These are phyloP conservation scores for Alligator mississippiensis DNA, from an alignment of 2,113 vertebrate species.

Conservation along the genomic window DNA sequence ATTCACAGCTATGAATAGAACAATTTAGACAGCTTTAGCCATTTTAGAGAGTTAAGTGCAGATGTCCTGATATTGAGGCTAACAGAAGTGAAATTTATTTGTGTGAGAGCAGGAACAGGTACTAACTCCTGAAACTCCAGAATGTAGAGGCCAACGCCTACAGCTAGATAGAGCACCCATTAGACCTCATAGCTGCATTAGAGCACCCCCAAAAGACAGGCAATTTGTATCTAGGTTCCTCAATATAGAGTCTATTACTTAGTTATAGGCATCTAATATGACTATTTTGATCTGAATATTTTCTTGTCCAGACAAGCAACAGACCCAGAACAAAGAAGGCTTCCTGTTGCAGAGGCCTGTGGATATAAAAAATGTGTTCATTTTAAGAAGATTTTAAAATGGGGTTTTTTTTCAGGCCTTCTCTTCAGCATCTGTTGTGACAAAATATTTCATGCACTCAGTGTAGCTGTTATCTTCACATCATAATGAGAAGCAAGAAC, in stretches of 20 bases:
- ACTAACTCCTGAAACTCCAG: not conserved
- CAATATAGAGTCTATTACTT: not conserved
- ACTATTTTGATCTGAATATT: not conserved
- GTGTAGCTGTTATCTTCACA: not conserved
- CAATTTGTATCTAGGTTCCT: not conserved
- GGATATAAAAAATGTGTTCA: no score
- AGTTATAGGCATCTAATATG: not conserved
- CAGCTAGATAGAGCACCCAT: not conserved
- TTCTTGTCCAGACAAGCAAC: not conserved
- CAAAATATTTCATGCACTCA: not conserved
- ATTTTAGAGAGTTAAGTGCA: not conserved
- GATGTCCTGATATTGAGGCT: not conserved
- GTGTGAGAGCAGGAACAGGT: not conserved
- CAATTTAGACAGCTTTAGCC: not conserved
- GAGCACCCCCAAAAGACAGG: no score
- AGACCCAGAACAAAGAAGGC: not conserved
- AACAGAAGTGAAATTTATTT: not conserved
- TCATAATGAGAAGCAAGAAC: not conserved
- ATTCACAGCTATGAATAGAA: not conserved
- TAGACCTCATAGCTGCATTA: no score
- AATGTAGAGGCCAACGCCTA: not conserved
- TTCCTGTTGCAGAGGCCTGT: no score
- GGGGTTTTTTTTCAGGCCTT: no score
- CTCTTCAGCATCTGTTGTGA: not conserved
- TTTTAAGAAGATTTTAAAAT: no score